Evolutionary conservation across 1,140 invertebrate species (phyloP), one percentile per base, ranked within the genome.

Genomic region (Archegozetes longisetosus): DNA sequence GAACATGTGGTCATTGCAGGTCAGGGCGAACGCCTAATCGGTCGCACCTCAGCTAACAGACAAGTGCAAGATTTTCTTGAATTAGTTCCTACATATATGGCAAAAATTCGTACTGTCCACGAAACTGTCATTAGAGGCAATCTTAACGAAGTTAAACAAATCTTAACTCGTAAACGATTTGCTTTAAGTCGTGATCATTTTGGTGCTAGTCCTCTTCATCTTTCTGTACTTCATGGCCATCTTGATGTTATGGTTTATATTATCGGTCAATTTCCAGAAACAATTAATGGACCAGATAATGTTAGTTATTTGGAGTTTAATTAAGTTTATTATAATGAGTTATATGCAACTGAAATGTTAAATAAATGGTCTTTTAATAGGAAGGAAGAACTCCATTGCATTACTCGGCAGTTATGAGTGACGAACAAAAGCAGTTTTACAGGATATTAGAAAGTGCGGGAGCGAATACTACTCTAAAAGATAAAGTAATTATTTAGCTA

Each of bases 171-270:
- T 58, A 85, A 88, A 68, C 88, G 92, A 77, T 88, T 94, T 69
- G 89, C 88, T 6, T 79, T 90, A 47, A 86, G 88, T 17, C 79
- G 84, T 65, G 86, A 93, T 72, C 79, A 85, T 32, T 82, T 85
- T 65, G 87, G 89, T 14, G 82, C 89, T 22, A 91, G 88, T 1
- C 86, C 92, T 1, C 73, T 97, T 32, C 93, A 98, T 72, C 88
- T 92, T 51, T 89, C 91, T 6, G 84, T 86, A 0, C 77, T 94
- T 58, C 94, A 86, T 67, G 92, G 92, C 0, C 91, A 97, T 73
- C 90, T 91, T 0, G 94, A 85, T 48, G 93, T 46, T 90, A 94
- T 54, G 85, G 75, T 61, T 14, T 68, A 68, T 40, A 66, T 68
- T 32, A 62, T 68, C 3, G 53, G 56, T 14, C 62, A 68, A 28